Percentiles rank a stretch among this genome's conserved stretches.
phyloP scores from a whole-genome alignment of 1,140 invertebrate genomes.

The Bombus turneri region DNA sequence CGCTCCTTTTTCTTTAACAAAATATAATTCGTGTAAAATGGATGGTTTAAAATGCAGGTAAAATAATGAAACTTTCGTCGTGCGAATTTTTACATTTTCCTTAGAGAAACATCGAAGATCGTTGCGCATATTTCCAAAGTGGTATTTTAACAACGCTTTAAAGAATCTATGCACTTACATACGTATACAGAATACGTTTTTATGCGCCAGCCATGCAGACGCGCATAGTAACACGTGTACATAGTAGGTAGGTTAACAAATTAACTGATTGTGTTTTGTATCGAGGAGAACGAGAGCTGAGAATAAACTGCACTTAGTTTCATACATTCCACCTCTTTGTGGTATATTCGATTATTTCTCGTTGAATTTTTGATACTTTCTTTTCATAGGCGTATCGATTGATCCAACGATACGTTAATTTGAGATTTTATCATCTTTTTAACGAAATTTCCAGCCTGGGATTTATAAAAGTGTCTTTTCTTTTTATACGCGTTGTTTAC shows the following conservation, averaged over 20 bases:
- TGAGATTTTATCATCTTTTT: neutral
- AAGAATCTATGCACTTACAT: conserved; percentile 64
- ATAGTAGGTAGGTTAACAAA: conserved; percentile 83
- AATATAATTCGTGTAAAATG: too few relatives aligned
- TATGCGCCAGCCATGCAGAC: conserved; percentile 76
- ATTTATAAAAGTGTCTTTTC: conserved; percentile 29
- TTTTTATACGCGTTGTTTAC: neutral
- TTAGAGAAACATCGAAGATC: neutral
- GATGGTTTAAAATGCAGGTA: too few relatives aligned
- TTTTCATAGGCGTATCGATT: too few relatives aligned
- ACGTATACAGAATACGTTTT: conserved; percentile 71
- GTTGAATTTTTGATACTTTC: neutral
- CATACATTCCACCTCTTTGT: conserved; percentile 2
- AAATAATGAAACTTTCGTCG: too few relatives aligned
- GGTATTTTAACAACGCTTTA: conserved; percentile 38
- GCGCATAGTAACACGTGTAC: conserved; percentile 80
- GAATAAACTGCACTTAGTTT: neutral
- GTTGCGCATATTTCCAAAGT: conserved; percentile 42
- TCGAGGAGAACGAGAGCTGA: conserved; percentile 72
- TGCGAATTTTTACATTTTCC: neutral
- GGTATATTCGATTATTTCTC: neutral
- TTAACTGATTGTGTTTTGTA: conserved; percentile 82
- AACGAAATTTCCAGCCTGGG: conserved; percentile 66
- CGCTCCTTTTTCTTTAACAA: too few relatives aligned
- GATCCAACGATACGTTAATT: neutral